Base-by-base conservation (phyloP, 2,113 vertebrate species). In the Otis tarda region DNA sequence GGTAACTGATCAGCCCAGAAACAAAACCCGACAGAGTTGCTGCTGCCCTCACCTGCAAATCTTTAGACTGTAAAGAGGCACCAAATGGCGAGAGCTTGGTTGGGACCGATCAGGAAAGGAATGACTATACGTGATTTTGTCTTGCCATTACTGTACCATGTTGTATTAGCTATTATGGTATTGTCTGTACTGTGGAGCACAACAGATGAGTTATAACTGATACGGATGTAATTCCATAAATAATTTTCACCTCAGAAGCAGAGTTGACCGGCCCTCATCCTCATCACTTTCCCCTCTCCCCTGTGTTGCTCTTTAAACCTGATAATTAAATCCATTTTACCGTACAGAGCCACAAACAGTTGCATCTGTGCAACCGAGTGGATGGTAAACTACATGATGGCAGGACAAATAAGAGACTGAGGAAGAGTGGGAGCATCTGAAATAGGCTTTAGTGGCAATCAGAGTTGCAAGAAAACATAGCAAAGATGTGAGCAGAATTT, bases 111-210 rank as follows among this genome's bases (percentile, higher is more conserved):
- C 43, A 56, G 61, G 49, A 61, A 37, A 55, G 61, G 41, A 88
- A 57, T 50, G 30, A 25, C 69, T 10, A 41, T 0, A 35, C 7
- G 30, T 14, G 5, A 41, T 14, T 76, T 50, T 37, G 13, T 14
- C 1, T 4, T 67, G 47, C 18, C 56, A 6, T 31, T 75, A 8
- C 31, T 31, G 7, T 14, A 19, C 1, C 0, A 28, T 0, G 2
- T 14, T 78, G 10, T 9, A 45, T 35, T 47, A 81, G 47, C 37
- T 59, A 14, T 52, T 30, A 30, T 11, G 22, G 30, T 21, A 52
- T 6, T 59, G 53, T 24, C 30, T 57, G 65, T 16, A 31, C 41
- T 55, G 22, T 22, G 52, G 30, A 71, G 65, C 25, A 75, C 13
- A 49, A 39, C 0, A 65, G 49, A 9, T 41, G 13, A 67, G 43